Base-by-base conservation (phyloP, 2,888 invertebrate genomes). In the Cataglyphis altisquamis region DNA sequence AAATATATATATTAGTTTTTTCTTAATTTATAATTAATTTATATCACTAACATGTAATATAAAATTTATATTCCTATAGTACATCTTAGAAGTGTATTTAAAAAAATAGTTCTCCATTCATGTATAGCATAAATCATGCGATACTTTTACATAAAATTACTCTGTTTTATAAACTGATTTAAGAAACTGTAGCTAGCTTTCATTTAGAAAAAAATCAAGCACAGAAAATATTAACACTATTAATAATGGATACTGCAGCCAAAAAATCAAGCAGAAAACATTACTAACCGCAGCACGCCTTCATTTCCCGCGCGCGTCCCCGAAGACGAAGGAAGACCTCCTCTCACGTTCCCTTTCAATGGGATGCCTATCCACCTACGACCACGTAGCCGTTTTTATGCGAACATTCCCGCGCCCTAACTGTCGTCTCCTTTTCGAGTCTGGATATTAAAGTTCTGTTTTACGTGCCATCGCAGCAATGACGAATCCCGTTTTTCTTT, bases 361-460 rank as follows among this genome's bases (percentile, higher is more conserved):
- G 73, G 25, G 60, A 66, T 68, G 39, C 32, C 10, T 62, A 68
- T 74, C 57, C 82, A 80, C 84, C 87, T 81, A 89, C 89, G 86
- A 89, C 84, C 86, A 87, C 85, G 87, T 90, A 89, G 90, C 89
- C 90, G 89, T 82, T 89, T 89, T 90, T 88, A 85, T 83, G 83
- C 66, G 73, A 73, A 45, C 73, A 62, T 86, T 84, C 87, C 84
- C 85, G 84, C 84, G 67, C 55, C 70, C 78, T 41, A 57, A 60
- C 64, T 68, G 60, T 68, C 75, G 84, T 62, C 74, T 73, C 82
- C 87, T 68, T 63, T 67, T 67, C 82, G 48, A 84, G 81, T 36
- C 55, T 68, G 81, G 78, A 85, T 89, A 90, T 90, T 90, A 90
- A 90, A 89, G 81, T 89, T 88, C 89, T 87, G 90, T 85, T 90